These are phyloP conservation scores for Noctua pronuba DNA, from an alignment of 2,888 invertebrate genomes.

Conservation along the genomic window DNA sequence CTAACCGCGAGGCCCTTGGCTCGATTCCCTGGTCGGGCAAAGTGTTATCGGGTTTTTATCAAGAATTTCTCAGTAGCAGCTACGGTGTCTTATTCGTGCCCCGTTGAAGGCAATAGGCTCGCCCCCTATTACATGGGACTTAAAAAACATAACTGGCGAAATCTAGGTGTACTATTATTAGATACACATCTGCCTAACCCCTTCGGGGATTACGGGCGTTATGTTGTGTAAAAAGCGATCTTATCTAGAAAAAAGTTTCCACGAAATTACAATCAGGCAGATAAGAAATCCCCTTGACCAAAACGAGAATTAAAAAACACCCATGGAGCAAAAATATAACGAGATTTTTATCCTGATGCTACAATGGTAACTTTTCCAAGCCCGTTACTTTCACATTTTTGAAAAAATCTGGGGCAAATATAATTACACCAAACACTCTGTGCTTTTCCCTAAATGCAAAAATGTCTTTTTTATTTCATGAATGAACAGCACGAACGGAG, in stretches of 20 bases:
- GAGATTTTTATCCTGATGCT: constrained; percentile 11
- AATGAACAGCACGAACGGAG: background rate
- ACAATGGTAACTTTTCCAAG: background rate
- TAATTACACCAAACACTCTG: constrained; percentile 9
- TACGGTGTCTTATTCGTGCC: too few species aligned
- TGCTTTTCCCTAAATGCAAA: background rate
- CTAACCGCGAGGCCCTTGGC: too few species aligned
- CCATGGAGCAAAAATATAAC: constrained; percentile 7
- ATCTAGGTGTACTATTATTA: too few species aligned
- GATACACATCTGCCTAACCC: too few species aligned
- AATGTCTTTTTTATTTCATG: background rate
- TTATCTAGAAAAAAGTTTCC: background rate
- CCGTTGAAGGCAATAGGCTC: too few species aligned
- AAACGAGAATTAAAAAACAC: constrained; percentile 10
- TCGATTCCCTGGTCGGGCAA: too few species aligned
- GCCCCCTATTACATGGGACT: too few species aligned
- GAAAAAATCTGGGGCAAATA: constrained; percentile 27
- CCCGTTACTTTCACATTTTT: constrained; percentile 1
- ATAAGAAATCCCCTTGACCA: background rate
- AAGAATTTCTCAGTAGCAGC: too few species aligned
- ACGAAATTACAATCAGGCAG: background rate
- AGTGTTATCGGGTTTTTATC: too few species aligned
- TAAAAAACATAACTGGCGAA: too few species aligned
- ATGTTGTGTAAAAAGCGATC: background rate
- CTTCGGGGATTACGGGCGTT: too few species aligned